Conservation (phyloP, 2,888 invertebrate genomes). For the Epinotia ramella region DNA sequence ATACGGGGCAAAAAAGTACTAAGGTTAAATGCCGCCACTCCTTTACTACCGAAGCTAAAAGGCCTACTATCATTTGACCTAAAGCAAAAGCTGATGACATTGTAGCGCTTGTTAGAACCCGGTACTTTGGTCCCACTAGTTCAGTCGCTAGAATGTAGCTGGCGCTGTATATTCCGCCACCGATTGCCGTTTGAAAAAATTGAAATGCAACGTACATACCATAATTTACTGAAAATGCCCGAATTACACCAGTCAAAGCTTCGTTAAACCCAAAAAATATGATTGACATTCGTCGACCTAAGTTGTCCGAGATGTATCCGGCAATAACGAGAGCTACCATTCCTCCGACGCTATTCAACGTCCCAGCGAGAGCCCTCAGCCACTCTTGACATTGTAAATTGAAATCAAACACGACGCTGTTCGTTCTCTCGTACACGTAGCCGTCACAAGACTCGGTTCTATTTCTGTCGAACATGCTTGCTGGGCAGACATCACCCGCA, state of each 20-base stretch:
- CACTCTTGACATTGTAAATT: conserved; percentile 85
- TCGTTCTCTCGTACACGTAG: conserved; percentile 70
- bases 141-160: conserved; percentile 88
- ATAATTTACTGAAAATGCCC: conserved; percentile 77
- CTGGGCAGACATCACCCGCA: conserved; percentile 61
- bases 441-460: conserved; percentile 65
- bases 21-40: conserved; percentile 89
- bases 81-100: conserved; percentile 89
- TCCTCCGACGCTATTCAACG: conserved; percentile 89
- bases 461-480: conserved; percentile 65
- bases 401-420: conserved; percentile 76
- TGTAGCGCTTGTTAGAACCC: conserved; percentile 89
- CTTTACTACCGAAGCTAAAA: conserved; percentile 87
- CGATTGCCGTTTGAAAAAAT: conserved; percentile 74
- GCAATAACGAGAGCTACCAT: conserved; percentile 88
- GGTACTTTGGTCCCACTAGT: conserved; percentile 89
- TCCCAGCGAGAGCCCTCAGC: conserved; percentile 90
- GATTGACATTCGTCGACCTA: conserved; percentile 72
- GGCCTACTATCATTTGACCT: conserved; percentile 89
- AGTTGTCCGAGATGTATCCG: conserved; percentile 89
- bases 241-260: conserved; percentile 68
- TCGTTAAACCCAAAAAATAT: conserved; percentile 75
- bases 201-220: conserved; percentile 74
- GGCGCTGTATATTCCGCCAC: conserved; percentile 76
- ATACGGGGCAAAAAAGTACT: conserved; percentile 88